A percentile compares a stretch with the other conserved stretches of the same genome.
phyloP scores from a whole-genome alignment of 2,888 invertebrate genomes.

The Disparrhopalites patrizii region DNA sequence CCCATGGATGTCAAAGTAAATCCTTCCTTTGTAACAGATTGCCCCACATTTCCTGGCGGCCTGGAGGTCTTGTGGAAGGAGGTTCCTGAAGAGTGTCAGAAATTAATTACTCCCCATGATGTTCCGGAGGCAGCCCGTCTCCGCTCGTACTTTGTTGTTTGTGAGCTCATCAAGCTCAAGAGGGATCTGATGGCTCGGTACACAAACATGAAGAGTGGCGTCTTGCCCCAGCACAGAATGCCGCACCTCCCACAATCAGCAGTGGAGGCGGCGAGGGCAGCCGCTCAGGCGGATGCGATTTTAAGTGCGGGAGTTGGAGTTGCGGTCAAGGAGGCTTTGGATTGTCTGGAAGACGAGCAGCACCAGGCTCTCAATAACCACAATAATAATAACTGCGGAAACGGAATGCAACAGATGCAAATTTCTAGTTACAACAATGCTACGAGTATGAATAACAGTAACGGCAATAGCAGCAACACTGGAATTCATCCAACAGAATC shows the following conservation, averaged over 20 bases:
- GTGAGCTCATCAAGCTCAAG: slow-evolving; percentile 41
- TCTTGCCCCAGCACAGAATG: background rate
- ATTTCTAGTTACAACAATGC: too few relatives aligned
- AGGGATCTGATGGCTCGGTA: slow-evolving; percentile 21
- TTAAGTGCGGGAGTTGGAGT: slow-evolving; percentile 25
- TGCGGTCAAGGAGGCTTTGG: slow-evolving; percentile 41
- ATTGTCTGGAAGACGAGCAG: slow-evolving; percentile 28
- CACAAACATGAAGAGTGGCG: background rate
- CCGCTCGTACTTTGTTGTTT: slow-evolving; percentile 46
- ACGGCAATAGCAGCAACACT: background rate
- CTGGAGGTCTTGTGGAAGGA: slow-evolving; percentile 41
- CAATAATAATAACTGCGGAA: background rate
- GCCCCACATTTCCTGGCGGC: slow-evolving; percentile 34
- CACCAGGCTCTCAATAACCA: background rate
- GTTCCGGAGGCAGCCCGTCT: slow-evolving; percentile 41
- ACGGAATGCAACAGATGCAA: background rate
- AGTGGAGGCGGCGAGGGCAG: background rate
- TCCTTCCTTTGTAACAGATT: background rate
- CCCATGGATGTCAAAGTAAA: slow-evolving; percentile 1
- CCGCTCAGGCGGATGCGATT: background rate
- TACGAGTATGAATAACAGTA: background rate
- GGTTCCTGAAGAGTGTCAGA: slow-evolving; percentile 40
- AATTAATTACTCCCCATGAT: slow-evolving; percentile 40
- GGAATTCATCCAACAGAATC: background rate
- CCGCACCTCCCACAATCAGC: background rate